Conservation (phyloP, 2,113 vertebrate genomes). For the Bungarus multicinctus region DNA sequence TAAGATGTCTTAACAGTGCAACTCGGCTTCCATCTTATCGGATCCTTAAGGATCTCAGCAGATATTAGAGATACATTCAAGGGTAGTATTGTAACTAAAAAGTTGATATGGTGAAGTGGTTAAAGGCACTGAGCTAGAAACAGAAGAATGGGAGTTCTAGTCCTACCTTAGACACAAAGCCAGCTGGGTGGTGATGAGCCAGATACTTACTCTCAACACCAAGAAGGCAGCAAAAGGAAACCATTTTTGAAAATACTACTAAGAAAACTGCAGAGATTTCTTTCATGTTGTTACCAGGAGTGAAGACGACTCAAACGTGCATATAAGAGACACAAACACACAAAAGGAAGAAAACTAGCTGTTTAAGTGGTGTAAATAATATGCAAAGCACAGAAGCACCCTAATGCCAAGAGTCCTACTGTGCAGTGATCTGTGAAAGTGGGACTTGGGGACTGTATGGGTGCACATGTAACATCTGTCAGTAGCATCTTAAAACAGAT, state of each 20-base stretch:
- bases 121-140: background rate
- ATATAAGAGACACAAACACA: background rate
- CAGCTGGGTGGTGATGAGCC: background rate
- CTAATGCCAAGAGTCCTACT: background rate
- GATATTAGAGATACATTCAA: background rate
- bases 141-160: background rate
- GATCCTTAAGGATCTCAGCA: background rate
- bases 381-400: background rate
- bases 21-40: background rate
- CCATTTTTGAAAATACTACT: background rate
- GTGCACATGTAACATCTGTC: background rate
- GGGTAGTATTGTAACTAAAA: background rate
- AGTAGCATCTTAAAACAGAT: background rate
- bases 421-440: background rate
- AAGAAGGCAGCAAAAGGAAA: background rate
- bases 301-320: background rate
- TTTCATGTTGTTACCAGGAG: background rate
- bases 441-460: background rate
- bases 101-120: background rate
- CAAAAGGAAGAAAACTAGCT: background rate
- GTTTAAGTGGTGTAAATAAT: background rate
- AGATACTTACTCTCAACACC: background rate
- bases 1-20: background rate
- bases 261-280: background rate
- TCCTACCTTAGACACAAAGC: background rate